Evolutionary conservation across 2,888 invertebrate genomes (phyloP).

Genomic region (Patella ulyssiponensis): DNA sequence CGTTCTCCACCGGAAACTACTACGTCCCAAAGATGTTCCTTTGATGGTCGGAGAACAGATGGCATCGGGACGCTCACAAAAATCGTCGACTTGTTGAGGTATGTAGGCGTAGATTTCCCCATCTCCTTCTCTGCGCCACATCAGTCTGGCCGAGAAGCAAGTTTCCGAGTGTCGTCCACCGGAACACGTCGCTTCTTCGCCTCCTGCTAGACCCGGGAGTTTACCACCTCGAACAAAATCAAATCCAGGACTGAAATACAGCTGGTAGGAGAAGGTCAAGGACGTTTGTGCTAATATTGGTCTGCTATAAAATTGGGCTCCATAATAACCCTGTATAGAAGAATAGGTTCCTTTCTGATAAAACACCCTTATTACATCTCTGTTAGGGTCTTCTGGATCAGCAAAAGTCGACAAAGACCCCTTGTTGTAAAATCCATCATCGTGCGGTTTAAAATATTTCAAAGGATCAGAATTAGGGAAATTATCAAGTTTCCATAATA

Average conservation of each 20-base stretch:
- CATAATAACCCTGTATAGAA: conserved; percentile 24
- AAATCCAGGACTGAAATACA: conserved; percentile 29
- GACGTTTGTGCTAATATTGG: conserved; percentile 28
- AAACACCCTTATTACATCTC: conserved; percentile 16
- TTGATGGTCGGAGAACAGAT: neutral
- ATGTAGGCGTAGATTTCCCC: conserved; percentile 53
- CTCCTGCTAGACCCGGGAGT: conserved; percentile 49
- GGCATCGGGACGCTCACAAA: neutral
- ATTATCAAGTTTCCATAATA: neutral
- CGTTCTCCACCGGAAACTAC: conserved; percentile 35
- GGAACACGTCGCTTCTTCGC: conserved; percentile 42
- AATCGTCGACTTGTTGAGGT: conserved; percentile 16
- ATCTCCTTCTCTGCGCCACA: conserved; percentile 49
- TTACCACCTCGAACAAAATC: conserved; percentile 42
- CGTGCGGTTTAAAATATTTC: neutral
- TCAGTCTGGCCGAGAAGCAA: conserved; percentile 52
- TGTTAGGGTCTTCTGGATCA: conserved; percentile 10
- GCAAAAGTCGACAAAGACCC: neutral
- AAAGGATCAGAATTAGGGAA: neutral
- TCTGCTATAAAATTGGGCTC: conserved; percentile 45
- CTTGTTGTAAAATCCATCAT: neutral
- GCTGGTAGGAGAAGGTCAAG: conserved; percentile 38
- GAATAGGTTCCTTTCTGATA: conserved; percentile 10
- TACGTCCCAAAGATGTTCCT: conserved; percentile 17
- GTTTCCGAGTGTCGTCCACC: conserved; percentile 42